Evolutionary conservation across 2,797 vertebrate species (phyloP), one percentile per base, ranked within the genome.

Genomic region (Gephyroberyx darwinii): DNA sequence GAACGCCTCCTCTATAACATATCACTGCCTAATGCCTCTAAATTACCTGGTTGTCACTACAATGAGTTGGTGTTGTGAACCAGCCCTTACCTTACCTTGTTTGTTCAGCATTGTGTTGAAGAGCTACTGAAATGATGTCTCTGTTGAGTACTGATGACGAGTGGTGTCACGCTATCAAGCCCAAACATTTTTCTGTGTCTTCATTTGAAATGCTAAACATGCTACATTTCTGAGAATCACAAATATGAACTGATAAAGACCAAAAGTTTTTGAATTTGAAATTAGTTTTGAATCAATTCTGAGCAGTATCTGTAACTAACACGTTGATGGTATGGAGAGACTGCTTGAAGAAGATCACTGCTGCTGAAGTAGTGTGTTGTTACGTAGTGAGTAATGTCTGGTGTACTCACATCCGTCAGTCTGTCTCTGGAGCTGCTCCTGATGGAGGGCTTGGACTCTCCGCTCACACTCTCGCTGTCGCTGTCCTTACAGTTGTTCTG

Each of bases 401-500:
- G 20, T 39, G 50, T n/a, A 96, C 94, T 94, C 84, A 94, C 97
- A 0, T 98, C 97, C 1, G 96, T 98, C 91, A 96, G 94, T 43
- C 96, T 90, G 74, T 98, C 96, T 75, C 94, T 94, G 72, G 96
- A 98, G 87, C 93, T 95, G 94, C 95, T 96, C 85, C 95, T 91
- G 70, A 94, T 92, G 71, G 95, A 96, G 7, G 94, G 95, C 88
- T 96, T 98, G 8, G 95, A 96, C 77, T 93, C 94, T 16, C 94
- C 94, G 1, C 95, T 96, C 19, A 90, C 93, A 0, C 95, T 96
- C 74, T 96, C 97, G 0, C 95, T 97, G 93, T 97, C 96, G 12
- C 96, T 98, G 93, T 94, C 95, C 76, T 96, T 95, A 90, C 95
- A 94, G 91, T 95, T 95, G 93, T 95, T 96, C 90, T 96, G 96